These are phyloP conservation scores for Dendropsophus ebraccatus DNA, from an alignment of 2,113 vertebrate genomes.

Conservation along the genomic window DNA sequence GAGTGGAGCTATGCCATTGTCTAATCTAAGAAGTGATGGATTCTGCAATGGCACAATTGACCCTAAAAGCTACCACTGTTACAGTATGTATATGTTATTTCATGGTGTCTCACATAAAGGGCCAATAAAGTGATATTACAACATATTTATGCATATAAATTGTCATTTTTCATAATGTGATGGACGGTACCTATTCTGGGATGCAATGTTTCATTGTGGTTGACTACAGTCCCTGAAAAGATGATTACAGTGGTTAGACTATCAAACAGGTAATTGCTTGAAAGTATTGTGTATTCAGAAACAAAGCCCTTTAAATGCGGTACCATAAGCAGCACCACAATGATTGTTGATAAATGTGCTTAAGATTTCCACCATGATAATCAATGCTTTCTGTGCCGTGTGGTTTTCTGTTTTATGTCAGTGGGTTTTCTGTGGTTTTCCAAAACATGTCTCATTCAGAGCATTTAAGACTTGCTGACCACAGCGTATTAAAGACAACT, in stretches of 20 bases:
- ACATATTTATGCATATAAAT: background rate
- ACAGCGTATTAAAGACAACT: background rate
- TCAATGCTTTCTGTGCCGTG: background rate
- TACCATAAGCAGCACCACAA: background rate
- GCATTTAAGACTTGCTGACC: background rate
- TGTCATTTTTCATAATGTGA: background rate
- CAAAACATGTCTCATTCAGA: background rate
- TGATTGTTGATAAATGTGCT: slow-evolving; percentile 18
- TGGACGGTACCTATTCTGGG: background rate
- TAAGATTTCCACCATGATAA: slow-evolving; percentile 28
- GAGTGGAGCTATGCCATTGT: no score
- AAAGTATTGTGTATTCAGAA: slow-evolving; percentile 10
- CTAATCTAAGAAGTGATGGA: no score
- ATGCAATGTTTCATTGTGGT: background rate
- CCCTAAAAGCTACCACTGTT: no score
- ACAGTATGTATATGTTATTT: no score
- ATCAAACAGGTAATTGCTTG: background rate
- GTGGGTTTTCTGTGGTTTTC: background rate
- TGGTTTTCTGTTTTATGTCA: slow-evolving; percentile 11
- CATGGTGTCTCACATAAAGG: no score
- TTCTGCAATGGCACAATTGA: no score
- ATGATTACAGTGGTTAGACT: slow-evolving; percentile 9
- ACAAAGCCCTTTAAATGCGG: slow-evolving; percentile 15
- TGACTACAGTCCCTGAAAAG: slow-evolving; percentile 12
- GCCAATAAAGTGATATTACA: background rate